Evolutionary conservation across 1,140 invertebrate species (phyloP), one percentile per base, ranked within the genome.

Genomic region (Philotrypesis tridentata): DNA sequence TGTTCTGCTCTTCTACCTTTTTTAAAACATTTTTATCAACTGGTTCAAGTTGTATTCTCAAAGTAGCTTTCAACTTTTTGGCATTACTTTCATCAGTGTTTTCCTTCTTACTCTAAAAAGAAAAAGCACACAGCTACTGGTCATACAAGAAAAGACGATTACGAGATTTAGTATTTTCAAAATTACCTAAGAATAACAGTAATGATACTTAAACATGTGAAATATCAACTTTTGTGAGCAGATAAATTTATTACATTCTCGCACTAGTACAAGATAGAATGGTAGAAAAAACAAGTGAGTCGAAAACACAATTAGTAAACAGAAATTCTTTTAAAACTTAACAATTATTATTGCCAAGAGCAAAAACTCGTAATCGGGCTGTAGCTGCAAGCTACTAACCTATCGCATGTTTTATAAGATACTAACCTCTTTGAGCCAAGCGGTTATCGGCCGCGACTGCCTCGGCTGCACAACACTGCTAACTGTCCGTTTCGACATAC

Each of bases 371-470:
- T 68, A 68, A 78, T 68, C 37, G 31, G 11, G 4, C n/a, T n/a
- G n/a, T n/a, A n/a, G n/a, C n/a, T n/a, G n/a, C 23, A 23, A 65
- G 8, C 23, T 65, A 65, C 43, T 48, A 48, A 48, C 43, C 48
- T 67, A 29, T 67, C 48, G 17, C 48, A 29, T 23, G 11, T 14
- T 40, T 23, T 72, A 25, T 7, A 2, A 14, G 11, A 1, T 9
- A 65, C 80, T 81, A 81, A 76, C 80, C 80, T 82, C 74, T 71
- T 77, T 76, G 25, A 82, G 43, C 80, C 80, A 77, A 11, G 31
- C 40, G 12, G 63, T 71, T 68, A 82, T 82, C 33, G 48, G 48
- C 12, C 27, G 63, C 12, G 27, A 11, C n/a, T 17, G n/a, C 43
- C 68, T 60, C 8, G 48, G 21, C 48, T 5, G 40, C 40, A 43